Evolutionary conservation across 64 coral and sea anemone genomes (phyloP), one percentile per base, ranked within the genome.

Genomic region (Platygyra sinensis): DNA sequence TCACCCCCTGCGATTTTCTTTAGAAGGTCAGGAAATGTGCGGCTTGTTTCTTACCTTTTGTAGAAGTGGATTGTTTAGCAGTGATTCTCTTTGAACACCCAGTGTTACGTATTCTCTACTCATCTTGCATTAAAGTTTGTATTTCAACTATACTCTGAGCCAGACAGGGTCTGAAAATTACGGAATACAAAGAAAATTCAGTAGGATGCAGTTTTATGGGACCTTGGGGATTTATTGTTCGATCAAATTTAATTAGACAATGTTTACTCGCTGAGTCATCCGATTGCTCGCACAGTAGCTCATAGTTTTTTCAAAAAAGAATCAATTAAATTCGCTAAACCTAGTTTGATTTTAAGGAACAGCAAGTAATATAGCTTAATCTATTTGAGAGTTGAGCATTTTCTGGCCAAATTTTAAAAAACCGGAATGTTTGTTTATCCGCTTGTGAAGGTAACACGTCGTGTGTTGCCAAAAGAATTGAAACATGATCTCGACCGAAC

Each of bases 31-130:
- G 24, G 25, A 69, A 52, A 28, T 33, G 42, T 62, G 30, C 15
- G 14, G 17, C 5, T 19, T 74, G 24, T 67, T 69, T 25, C 51
- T 88, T 86, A 99, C 97, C 97, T 99, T 99, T 91, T 99, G 97
- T 84, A 99, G 88, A 36, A 99, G 80, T 72, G 97, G 97, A 52
- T 99, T 99, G 64, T 99, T 99, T 18, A 99, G 12, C 62, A 99
- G 86, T 30, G 97, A 99, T 74, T 99, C 97, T 33, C 97, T 83
- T 80, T 99, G 97, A 32, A 93, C 88, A 72, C 97, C 97, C 27
- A 99, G 80, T 13, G 94, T 96, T 33, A 91, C 86, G 51, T 78
- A 72, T 16, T 93, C 87, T 77, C 87, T 90, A 54, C 93, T 94
- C 93, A 94, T 94, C 89, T 30, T 86, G 31, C 51, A 30, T 8